These are phyloP conservation scores for Pristionchus mayeri DNA, from an alignment of 2,888 invertebrate genomes.

Conservation along the genomic window DNA sequence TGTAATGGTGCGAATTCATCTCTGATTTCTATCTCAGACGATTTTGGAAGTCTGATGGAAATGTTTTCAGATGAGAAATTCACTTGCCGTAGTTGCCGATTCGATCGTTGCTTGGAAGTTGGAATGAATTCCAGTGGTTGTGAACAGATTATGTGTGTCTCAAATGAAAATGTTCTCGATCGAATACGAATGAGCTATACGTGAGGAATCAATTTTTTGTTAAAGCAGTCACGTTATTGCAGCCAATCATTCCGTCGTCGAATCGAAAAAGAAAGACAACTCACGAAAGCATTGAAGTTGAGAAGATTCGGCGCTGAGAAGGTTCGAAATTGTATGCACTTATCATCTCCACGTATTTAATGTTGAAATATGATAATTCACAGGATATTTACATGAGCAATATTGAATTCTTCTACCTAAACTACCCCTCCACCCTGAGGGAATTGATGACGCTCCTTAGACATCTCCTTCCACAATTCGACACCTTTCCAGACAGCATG, in stretches of 20 bases:
- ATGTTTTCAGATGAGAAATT: background rate
- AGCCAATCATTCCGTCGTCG: background rate
- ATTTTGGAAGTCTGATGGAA: background rate
- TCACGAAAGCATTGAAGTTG: background rate
- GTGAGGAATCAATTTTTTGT: background rate
- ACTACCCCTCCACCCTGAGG: background rate
- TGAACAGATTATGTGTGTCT: background rate
- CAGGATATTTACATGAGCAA: constrained; percentile 4
- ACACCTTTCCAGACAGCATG: background rate
- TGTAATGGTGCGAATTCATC: background rate
- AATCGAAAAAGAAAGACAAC: background rate
- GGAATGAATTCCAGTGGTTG: background rate
- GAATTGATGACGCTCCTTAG: background rate
- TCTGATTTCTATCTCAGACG: background rate
- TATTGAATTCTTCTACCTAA: constrained; percentile 16
- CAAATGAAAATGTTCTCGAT: background rate
- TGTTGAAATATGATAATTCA: background rate
- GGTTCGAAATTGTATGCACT: too few relatives aligned
- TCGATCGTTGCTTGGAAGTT: background rate
- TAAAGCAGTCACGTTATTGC: background rate
- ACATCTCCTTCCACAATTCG: background rate
- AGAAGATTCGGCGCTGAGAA: background rate
- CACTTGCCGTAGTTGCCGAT: constrained; percentile 4
- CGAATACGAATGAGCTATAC: background rate
- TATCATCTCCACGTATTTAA: background rate